A percentile compares a stretch with the other conserved stretches of the same genome.
These are phyloP conservation scores for Chelon labrosus DNA, from an alignment of 2,797 vertebrate genomes.

Conservation along the genomic window DNA sequence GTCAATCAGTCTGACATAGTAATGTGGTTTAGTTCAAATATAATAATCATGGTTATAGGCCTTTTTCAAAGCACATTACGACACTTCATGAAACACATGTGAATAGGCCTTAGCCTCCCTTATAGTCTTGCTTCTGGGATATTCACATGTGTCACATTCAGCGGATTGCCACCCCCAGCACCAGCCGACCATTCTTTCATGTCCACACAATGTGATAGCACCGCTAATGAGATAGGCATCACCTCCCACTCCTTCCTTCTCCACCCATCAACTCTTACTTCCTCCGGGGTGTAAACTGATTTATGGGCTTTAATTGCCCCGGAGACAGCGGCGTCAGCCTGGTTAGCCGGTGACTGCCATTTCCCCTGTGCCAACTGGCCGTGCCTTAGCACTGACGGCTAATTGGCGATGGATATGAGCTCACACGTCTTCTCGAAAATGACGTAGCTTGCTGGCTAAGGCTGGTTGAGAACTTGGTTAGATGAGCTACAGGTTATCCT, in stretches of 20 bases:
- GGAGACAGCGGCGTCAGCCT: slow-evolving; percentile 49
- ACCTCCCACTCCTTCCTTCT: slow-evolving; percentile 59
- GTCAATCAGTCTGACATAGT: neutral
- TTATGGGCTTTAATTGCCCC: slow-evolving; percentile 74
- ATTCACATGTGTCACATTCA: slow-evolving; percentile 30
- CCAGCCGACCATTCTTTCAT: slow-evolving; percentile 55
- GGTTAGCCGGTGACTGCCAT: slow-evolving; percentile 37
- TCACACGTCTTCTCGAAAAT: slow-evolving; percentile 6
- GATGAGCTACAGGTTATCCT: neutral
- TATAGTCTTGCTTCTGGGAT: slow-evolving; percentile 14
- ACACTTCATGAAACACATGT: neutral
- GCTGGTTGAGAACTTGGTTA: slow-evolving; percentile 16
- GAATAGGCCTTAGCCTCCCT: slow-evolving; percentile 6
- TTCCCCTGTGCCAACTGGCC: slow-evolving; percentile 29
- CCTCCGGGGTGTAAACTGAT: slow-evolving; percentile 63
- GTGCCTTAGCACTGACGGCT: slow-evolving; percentile 30
- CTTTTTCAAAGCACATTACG: neutral
- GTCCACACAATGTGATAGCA: slow-evolving; percentile 57
- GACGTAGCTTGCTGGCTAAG: slow-evolving; percentile 15
- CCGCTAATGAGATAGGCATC: slow-evolving; percentile 75
- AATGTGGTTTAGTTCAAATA: neutral
- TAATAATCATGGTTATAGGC: no score
- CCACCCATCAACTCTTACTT: slow-evolving; percentile 58
- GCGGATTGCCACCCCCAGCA: slow-evolving; percentile 43
- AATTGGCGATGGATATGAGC: slow-evolving; percentile 44